Evolutionary conservation across 1,140 invertebrate genomes (phyloP), one percentile per base, ranked within the genome.

Genomic region (Drosophila varians): DNA sequence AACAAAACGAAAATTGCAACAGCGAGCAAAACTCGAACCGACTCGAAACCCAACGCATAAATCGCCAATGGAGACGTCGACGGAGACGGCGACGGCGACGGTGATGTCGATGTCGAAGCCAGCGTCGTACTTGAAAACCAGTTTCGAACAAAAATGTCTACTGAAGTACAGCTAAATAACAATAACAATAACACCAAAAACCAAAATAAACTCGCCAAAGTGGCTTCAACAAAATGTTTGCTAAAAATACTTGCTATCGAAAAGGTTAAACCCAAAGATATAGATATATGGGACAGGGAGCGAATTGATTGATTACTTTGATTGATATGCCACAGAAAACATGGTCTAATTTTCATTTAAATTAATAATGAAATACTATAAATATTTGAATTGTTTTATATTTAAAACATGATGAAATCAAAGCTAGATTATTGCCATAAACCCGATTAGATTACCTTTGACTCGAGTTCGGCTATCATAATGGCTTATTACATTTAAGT

Each of bases 1-100:
- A 86, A 86, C 80, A 86, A 86, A 86, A 62, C 72, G 36, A 74
- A 80, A 86, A 87, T 87, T 86, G 80, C 80, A 86, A 80, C 76
- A 79, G 72, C 80, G 21, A 75, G 64, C 60, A 65, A 73, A 65
- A 57, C 56, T 68, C 48, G 36, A 58, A 70, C 54, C 60, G 19
- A 66, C 34, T 25, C 46, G 66, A 75, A 74, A 42, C 68, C 75
- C 76, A 84, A 84, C 82, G 82, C 82, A 84, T 86, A 84, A 84
- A 86, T 84, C 76, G 80, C 38, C 36, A 70, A 61, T 62, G 16
- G 12, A 49, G 49, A 62, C 21, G 47, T 34, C 12, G 54, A 23
- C 26, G 12, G 14, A n/a, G 60, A 54, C 40, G 4, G 48, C 25
- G 7, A 46, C 25, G 23, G 12, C 11, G 11, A 58, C 53, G n/a